Evolutionary conservation across 2,797 vertebrate species (phyloP).

Genomic region (Sylvia borin): DNA sequence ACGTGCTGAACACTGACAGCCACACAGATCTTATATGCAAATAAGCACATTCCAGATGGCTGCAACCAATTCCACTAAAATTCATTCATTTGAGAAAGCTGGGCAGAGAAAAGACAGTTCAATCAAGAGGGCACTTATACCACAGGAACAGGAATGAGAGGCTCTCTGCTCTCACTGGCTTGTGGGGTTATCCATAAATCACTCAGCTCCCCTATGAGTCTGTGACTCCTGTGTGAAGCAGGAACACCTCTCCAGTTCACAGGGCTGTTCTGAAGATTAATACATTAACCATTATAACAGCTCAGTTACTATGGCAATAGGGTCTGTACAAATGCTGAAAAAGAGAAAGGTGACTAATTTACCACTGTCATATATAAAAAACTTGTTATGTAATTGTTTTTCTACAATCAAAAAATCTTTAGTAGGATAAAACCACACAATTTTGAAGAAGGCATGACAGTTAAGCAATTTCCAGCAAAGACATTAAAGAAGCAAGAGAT

Average conservation of each 20-base stretch:
- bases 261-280: constrained; percentile 35
- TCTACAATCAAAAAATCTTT: not conserved
- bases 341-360: constrained; percentile 67
- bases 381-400: constrained; percentile 22
- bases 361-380: constrained; percentile 7
- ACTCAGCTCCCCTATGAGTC: not conserved
- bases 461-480: not conserved
- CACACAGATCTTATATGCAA: not conserved
- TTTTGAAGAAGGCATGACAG: not conserved
- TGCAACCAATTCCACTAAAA: constrained; percentile 27
- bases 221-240: not conserved
- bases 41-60: constrained; percentile 31
- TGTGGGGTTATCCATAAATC: not conserved
- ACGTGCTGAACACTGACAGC: constrained; percentile 13
- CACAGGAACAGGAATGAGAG: not conserved
- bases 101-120: constrained; percentile 42
- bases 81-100: constrained; percentile 43
- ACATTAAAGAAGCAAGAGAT: not conserved
- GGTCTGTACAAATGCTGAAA: constrained; percentile 40
- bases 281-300: constrained; percentile 44
- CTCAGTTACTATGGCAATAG: constrained; percentile 66
- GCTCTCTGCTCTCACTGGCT: not conserved
- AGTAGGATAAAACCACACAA: not conserved
- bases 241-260: constrained; percentile 28
- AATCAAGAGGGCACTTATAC: not conserved